phyloP scores from a whole-genome alignment of 2,113 vertebrate genomes.

The Brachypodius melanocephalos region DNA sequence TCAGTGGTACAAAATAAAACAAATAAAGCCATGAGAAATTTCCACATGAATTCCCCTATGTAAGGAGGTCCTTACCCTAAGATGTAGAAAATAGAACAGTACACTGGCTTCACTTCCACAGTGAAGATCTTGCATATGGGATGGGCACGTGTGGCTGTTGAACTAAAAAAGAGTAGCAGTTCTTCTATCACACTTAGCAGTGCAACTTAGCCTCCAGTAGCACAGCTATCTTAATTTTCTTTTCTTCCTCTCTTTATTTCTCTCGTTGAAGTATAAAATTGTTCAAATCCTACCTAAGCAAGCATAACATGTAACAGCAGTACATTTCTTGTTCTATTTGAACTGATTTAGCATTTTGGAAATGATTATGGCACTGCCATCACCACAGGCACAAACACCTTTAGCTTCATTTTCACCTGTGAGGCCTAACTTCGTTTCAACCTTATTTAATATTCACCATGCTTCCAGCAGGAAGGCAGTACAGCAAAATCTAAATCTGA shows the following conservation, averaged over 20 bases:
- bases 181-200: not conserved
- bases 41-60: not conserved
- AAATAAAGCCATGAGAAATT: not conserved
- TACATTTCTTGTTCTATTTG: not conserved
- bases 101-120: not conserved
- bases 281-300: not conserved
- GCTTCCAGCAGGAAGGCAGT: not conserved
- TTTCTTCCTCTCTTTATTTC: not conserved
- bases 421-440: not conserved
- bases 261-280: not conserved
- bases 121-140: not conserved
- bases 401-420: not conserved
- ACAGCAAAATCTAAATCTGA: not conserved
- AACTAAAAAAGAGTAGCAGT: not conserved
- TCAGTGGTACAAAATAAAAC: not conserved
- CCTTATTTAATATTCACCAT: not conserved
- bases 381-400: not conserved
- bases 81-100: not conserved
- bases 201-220: not conserved
- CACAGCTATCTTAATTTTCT: not conserved
- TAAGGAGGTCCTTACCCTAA: not conserved
- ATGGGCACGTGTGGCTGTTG: fast-evolving
- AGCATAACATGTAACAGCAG: not conserved
- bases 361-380: not conserved
- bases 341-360: not conserved